Evolutionary conservation across 2,113 vertebrate species (phyloP), one percentile per base, ranked within the genome.

Genomic region (Patagioenas fasciata): DNA sequence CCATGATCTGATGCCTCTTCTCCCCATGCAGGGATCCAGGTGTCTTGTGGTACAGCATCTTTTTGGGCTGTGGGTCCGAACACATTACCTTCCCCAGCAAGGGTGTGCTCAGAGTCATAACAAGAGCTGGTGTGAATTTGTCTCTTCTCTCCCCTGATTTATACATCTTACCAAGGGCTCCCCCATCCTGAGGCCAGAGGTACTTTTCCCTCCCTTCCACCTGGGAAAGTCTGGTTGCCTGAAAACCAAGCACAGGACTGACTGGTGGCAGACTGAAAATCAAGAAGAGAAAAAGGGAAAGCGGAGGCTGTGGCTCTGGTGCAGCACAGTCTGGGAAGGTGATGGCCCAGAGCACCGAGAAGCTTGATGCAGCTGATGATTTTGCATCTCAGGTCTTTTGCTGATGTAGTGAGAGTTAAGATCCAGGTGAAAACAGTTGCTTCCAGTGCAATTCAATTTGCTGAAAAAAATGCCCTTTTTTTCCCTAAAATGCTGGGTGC

Each of bases 81-180:
- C 0, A 4, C 1, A 5, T 26, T 12, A 29, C 16, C 24, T 62
- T 80, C 25, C 21, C 17, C 78, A 36, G 28, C 2, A 2, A 57
- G 14, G 73, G n/a, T 23, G 20, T 28, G 18, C 29, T 73, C 13
- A 20, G 40, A 89, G 19, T 42, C 31, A 17, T 26, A 77, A 58
- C 36, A 69, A 42, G 29, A 42, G 6, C 13, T 15, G 4, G 13
- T 57, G 20, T 42, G 91, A 80, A 66, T 64, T 26, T 13, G 2
- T 28, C 29, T 56, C 3, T 73, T 73, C 29, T 62, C 20, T 70
- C 14, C 61, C 3, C 26, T 34, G 26, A 85, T 38, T 44, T 44
- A 48, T 50, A 20, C 19, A 69, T 29, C 20, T 48, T 54, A 48
- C 3, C 14, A 56, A 20, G 16, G 21, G 38, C 18, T 34, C 9